Base-by-base conservation (phyloP, 1,140 invertebrate genomes). In the Homalodisca vitripennis region DNA sequence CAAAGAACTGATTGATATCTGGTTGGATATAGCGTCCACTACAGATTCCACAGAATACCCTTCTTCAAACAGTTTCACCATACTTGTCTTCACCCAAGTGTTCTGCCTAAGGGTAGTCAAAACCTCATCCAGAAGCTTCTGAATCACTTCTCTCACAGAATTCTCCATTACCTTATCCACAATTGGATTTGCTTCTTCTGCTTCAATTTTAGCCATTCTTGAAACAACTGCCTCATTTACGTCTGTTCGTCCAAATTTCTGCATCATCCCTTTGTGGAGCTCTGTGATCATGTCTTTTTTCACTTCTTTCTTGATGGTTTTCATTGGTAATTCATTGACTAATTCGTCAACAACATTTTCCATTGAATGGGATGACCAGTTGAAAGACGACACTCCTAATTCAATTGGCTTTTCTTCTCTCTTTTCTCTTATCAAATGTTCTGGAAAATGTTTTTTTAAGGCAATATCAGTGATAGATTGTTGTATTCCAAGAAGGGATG, bases 311-410 rank as follows among this genome's bases (percentile, higher is more conserved):
- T 51, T 51, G n/a, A 51, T 51, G 17, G 17, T 22, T 20, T 51
- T 22, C 2, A 51, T n/a, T 12, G 48, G n/a, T 3, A 51, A 20
- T 51, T 51, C 48, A 12, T 51, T 22, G 22, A 51, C 48, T 14
- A 51, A 20, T 51, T 51, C 48, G 22, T 51, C 48, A 12, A 51
- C 48, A 6, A 51, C 48, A 20, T 22, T 51, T 51, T 51, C 48
- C 17, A 51, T 22, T 20, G 48, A 51, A 20, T 51, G 48, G 17
- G 48, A 14, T 51, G 48, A 51, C 3, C 17, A 51, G n/a, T 51
- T 51, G 22, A 51, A 51, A 51, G 48, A 22, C 3, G 14, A 51
- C 22, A 20, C 48, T 20, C 14, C 22, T 20, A 51, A 20, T 3
- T 51, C 48, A 6, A n/a, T 51, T 6, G 22, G n/a, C n/a, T n/a